phyloP scores from a whole-genome alignment of 1,140 invertebrate genomes.

The Philotrypesis tridentata region DNA sequence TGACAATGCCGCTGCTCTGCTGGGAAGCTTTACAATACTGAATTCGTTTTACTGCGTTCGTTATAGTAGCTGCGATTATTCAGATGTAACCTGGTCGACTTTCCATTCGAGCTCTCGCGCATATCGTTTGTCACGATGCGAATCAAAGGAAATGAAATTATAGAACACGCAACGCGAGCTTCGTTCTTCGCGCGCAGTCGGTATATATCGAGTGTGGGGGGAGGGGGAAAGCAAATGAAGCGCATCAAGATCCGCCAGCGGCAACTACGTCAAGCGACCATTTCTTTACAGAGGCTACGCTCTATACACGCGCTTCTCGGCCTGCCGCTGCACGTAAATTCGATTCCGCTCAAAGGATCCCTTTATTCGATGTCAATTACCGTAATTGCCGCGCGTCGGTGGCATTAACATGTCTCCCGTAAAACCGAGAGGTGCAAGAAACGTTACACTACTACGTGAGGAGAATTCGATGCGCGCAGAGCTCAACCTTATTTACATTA shows the following conservation, averaged over 20 bases:
- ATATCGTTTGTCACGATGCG: neutral
- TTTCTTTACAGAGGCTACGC: too few relatives aligned
- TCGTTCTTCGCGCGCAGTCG: too few relatives aligned
- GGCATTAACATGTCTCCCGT: neutral
- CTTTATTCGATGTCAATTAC: neutral
- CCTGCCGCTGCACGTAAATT: neutral
- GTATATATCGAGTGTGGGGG: too few relatives aligned
- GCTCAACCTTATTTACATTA: neutral
- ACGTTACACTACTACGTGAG: too few relatives aligned
- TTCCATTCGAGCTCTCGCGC: neutral
- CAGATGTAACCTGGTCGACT: too few relatives aligned
- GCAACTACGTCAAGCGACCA: too few relatives aligned
- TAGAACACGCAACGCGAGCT: neutral
- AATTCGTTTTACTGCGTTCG: neutral
- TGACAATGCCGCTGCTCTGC: neutral
- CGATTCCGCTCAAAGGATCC: neutral
- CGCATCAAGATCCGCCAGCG: neutral
- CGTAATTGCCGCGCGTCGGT: neutral
- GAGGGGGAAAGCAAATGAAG: neutral
- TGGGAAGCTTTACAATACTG: neutral
- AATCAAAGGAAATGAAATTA: neutral
- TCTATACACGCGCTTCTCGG: neutral
- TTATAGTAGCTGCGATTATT: neutral
- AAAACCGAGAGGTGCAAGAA: neutral
- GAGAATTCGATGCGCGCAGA: too few relatives aligned